Evolutionary conservation across 2,888 invertebrate species (phyloP).

Genomic region (Leptopilina drosophilae): DNA sequence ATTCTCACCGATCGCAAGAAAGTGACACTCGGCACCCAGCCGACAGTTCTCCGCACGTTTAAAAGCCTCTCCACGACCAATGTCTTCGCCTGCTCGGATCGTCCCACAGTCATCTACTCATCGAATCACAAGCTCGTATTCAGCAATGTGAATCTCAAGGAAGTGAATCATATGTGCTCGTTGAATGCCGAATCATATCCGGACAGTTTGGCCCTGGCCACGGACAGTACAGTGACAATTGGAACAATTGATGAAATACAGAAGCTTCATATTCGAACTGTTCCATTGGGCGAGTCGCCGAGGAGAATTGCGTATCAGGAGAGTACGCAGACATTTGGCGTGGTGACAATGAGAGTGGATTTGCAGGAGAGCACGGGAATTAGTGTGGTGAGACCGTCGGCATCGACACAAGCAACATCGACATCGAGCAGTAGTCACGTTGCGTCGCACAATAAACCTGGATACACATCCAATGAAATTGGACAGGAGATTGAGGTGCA

Average conservation of each 20-base stretch:
- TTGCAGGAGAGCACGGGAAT: slow-evolving; percentile 87
- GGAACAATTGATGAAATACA: slow-evolving; percentile 99
- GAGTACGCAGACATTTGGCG: slow-evolving; percentile 94
- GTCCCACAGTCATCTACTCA: slow-evolving; percentile 99
- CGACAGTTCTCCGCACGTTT: slow-evolving; percentile 94
- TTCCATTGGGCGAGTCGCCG: slow-evolving; percentile 96
- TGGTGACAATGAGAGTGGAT: slow-evolving; percentile 93
- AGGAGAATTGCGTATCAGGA: slow-evolving; percentile 97
- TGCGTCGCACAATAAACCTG: slow-evolving; percentile 74
- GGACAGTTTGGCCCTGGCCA: slow-evolving; percentile 93
- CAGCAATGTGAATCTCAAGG: slow-evolving; percentile 97
- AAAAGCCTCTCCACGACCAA: slow-evolving; percentile 92
- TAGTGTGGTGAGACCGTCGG: slow-evolving; percentile 82
- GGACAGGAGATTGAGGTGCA: slow-evolving; percentile 94
- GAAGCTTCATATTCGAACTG: slow-evolving; percentile 97
- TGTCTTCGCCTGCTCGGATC: slow-evolving; percentile 98
- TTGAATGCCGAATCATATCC: slow-evolving; percentile 96
- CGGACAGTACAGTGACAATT: slow-evolving; percentile 92
- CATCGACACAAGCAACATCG: slow-evolving; percentile 87
- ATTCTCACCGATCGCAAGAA: slow-evolving; percentile 92
- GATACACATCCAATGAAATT: slow-evolving; percentile 77
- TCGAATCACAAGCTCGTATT: slow-evolving; percentile 99
- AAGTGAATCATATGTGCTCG: slow-evolving; percentile 98
- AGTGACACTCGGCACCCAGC: slow-evolving; percentile 98
- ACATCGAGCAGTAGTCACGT: slow-evolving; percentile 79